Evolutionary conservation across 2,797 vertebrate genomes (phyloP).

Genomic region (Platyrinchus mystaceus): DNA sequence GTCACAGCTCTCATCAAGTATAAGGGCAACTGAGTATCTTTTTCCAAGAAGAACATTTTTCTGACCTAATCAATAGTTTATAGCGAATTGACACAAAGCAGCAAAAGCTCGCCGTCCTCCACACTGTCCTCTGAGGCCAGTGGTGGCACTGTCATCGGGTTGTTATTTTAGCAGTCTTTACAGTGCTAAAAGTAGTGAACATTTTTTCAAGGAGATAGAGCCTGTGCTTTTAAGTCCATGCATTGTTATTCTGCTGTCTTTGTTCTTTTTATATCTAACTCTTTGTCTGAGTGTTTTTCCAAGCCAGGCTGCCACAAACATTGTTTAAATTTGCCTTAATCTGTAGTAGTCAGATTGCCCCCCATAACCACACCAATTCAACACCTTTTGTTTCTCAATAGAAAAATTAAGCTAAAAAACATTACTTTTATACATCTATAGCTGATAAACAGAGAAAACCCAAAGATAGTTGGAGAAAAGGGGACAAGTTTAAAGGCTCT

Average conservation of each 20-base stretch:
- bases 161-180: not conserved
- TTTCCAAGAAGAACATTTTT: not conserved
- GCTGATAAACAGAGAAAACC: not conserved
- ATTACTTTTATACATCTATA: not conserved
- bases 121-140: not conserved
- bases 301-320: not conserved
- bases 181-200: not conserved
- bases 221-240: not conserved
- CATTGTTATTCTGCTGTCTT: not conserved
- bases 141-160: accelerated
- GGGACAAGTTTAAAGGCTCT: not conserved
- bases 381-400: not conserved
- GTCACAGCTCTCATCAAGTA: not conserved
- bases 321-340: not conserved
- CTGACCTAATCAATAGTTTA: not conserved
- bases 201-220: not conserved
- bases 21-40: not conserved
- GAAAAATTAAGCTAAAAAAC: not conserved
- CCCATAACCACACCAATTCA: not conserved
- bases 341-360: not conserved
- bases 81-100: not conserved
- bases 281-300: not conserved
- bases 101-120: not conserved
- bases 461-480: not conserved
- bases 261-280: not conserved